Evolutionary conservation across 2,113 vertebrate species (phyloP).

Genomic region (Vanacampus margaritifer): DNA sequence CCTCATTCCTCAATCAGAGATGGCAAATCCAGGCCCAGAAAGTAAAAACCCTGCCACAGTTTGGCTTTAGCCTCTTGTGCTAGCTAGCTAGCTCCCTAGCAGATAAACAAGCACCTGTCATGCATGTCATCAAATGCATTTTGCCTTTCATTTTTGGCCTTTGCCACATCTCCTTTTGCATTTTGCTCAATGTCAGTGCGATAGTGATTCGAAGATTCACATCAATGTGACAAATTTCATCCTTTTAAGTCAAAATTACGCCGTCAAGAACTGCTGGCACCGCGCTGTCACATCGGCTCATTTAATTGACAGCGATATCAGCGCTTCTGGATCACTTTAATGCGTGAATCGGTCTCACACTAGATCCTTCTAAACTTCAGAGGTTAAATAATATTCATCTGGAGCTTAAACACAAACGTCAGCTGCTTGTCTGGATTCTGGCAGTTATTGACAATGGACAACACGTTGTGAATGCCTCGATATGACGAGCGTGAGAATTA

Average conservation of each 20-base stretch:
- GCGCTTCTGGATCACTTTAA: slow-evolving; percentile 11
- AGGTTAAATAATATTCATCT: slow-evolving; percentile 41
- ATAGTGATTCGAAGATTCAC: too few relatives aligned
- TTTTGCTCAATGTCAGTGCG: too few relatives aligned
- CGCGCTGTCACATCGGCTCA: not conserved
- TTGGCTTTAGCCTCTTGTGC: too few relatives aligned
- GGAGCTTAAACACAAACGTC: slow-evolving; percentile 1
- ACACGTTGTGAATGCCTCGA: not conserved
- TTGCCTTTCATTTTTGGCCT: too few relatives aligned
- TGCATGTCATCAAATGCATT: too few relatives aligned
- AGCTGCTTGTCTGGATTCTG: not conserved
- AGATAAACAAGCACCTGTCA: too few relatives aligned
- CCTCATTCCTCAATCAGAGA: too few relatives aligned
- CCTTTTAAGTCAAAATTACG: not conserved
- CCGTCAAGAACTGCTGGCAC: not conserved
- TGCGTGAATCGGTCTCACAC: slow-evolving; percentile 22
- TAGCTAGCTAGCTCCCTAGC: too few relatives aligned
- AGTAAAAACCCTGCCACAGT: too few relatives aligned
- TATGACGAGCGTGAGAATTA: not conserved
- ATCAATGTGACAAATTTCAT: too few relatives aligned
- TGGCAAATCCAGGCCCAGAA: too few relatives aligned
- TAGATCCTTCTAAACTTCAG: slow-evolving; percentile 14
- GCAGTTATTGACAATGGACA: not conserved
- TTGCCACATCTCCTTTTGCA: too few relatives aligned
- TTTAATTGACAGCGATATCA: slow-evolving; percentile 23